Evolutionary conservation across 2,888 invertebrate genomes (phyloP), one percentile per base, ranked within the genome.

Genomic region (Luperina testacea): DNA sequence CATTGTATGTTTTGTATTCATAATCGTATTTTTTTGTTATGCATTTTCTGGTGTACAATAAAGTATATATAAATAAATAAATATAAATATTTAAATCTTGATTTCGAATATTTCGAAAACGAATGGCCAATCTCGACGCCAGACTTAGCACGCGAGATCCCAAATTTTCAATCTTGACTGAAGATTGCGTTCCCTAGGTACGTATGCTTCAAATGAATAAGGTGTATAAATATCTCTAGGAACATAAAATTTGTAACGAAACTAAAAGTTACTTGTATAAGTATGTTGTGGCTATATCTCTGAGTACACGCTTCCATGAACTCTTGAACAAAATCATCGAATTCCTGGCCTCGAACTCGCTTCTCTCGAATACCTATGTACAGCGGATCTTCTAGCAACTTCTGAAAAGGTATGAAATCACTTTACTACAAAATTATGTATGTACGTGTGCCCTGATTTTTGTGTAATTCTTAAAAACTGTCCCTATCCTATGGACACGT

Each of bases 261-360:
- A 45, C 11, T 45, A 24, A 82, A 78, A 78, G 4, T 90, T 90
- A 97, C 97, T 92, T 98, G 98, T 87, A 98, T 98, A 6, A 98
- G 97, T 1, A 98, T 97, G 89, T 98, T 98, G 91, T 98, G 98
- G 11, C 98, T 98, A 92, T 98, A 98, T 87, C 98, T 97, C 86
- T 96, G 97, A 0, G 98, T 98, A 64, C 98, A 98, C 0, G 99
- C 99, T 86, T 98, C 96, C 99, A 99, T 99, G 93, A 99, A 99
- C 94, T 99, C 99, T 89, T 99, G 99, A 78, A 99, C 97, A 80
- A 99, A 98, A 13, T 98, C 98, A 89, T 99, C 98, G 93, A 99
- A 99, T 81, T 97, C 97, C 27, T 97, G 94, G 0, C 99, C 99
- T n/a, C 97, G 97, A 1, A 98, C 97, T 85, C 99, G 97, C 81